Evolutionary conservation across 2,113 vertebrate species (phyloP).

Genomic region (Phalacrocorax pelagicus): DNA sequence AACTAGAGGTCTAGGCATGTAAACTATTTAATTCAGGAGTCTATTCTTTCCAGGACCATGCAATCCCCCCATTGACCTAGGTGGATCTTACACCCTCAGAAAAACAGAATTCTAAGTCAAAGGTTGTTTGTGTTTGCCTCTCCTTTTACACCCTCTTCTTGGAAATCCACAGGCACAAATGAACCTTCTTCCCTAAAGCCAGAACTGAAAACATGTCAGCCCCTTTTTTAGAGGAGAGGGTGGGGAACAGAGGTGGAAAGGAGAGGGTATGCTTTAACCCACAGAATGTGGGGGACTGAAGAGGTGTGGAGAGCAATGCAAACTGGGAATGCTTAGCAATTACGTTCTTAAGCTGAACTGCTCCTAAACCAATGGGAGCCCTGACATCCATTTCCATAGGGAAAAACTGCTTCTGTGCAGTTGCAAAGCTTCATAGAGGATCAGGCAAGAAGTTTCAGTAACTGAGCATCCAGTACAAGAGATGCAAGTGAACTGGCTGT

Average conservation of each 20-base stretch:
- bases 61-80: background rate
- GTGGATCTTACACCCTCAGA: background rate
- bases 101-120: background rate
- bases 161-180: background rate
- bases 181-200: background rate
- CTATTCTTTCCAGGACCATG: background rate
- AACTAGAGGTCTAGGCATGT: background rate
- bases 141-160: background rate
- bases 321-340: background rate
- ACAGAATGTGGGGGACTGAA: background rate
- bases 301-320: accelerated
- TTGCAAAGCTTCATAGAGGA: background rate
- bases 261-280: background rate
- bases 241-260: background rate
- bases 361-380: background rate
- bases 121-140: background rate
- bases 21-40: background rate
- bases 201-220: background rate
- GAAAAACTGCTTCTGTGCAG: background rate
- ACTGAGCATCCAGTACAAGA: background rate
- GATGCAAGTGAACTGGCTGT: background rate
- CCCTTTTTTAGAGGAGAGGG: background rate
- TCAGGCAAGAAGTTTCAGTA: background rate
- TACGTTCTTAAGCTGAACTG: background rate
- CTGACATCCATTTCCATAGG: background rate